Evolutionary conservation across 2,113 vertebrate genomes (phyloP).

Genomic region (Amia ocellicauda): DNA sequence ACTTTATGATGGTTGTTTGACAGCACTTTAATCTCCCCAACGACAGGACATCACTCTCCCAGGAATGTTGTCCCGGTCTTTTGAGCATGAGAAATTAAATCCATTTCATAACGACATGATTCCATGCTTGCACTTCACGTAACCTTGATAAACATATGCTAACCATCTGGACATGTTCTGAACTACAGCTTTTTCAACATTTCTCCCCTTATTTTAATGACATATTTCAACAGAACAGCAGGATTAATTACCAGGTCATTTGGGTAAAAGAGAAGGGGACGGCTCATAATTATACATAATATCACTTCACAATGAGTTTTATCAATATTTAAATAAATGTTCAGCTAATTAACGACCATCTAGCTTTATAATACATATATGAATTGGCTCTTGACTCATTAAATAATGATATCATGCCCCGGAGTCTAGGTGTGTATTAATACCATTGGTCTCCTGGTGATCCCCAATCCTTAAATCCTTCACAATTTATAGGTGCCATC

Average conservation of each 20-base stretch:
- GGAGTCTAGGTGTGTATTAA: slow-evolving; percentile 31
- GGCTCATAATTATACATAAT: background rate
- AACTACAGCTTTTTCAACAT: background rate
- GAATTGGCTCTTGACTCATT: slow-evolving; percentile 45
- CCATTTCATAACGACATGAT: slow-evolving; percentile 9
- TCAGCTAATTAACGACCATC: slow-evolving; percentile 34
- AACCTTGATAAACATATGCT: slow-evolving; percentile 25
- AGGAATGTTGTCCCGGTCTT: background rate
- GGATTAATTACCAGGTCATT: background rate
- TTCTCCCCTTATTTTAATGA: background rate
- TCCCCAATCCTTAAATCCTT: too few species aligned
- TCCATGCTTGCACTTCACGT: slow-evolving; percentile 12
- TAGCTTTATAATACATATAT: slow-evolving; percentile 30
- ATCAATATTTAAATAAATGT: slow-evolving; percentile 39
- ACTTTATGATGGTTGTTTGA: slow-evolving; percentile 7
- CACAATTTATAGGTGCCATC: too few species aligned
- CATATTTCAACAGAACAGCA: background rate
- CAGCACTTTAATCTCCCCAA: background rate
- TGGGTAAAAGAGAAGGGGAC: background rate
- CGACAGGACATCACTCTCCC: background rate
- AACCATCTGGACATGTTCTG: slow-evolving; percentile 13
- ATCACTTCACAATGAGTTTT: slow-evolving; percentile 24
- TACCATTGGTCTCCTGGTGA: slow-evolving; percentile 35
- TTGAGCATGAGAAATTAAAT: slow-evolving; percentile 10
- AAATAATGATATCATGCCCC: slow-evolving; percentile 34